phyloP scores from a whole-genome alignment of 2,888 invertebrate genomes.

The Drosophila seclusa region DNA sequence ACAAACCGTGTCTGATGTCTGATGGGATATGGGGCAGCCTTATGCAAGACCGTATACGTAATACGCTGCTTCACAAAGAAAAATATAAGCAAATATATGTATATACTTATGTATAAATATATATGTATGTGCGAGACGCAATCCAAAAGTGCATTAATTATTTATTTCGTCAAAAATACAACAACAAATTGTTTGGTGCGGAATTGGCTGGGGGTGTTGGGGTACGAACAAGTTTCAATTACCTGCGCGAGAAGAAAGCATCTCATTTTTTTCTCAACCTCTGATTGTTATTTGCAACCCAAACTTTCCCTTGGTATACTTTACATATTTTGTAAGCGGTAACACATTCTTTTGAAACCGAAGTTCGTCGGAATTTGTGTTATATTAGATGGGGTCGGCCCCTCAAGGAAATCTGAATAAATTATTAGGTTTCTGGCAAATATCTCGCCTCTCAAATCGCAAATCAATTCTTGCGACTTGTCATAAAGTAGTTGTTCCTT shows the following conservation, averaged over 20 bases:
- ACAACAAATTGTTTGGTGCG: not conserved
- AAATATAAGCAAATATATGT: constrained; percentile 24
- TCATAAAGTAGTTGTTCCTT: not conserved
- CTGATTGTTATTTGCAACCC: constrained; percentile 13
- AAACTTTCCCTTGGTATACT: constrained; percentile 24
- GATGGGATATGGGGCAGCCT: not conserved
- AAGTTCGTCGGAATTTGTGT: not conserved
- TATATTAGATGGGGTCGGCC: not conserved
- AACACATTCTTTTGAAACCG: constrained; percentile 28
- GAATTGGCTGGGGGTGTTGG: not conserved
- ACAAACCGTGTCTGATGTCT: not conserved
- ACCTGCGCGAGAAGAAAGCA: constrained; percentile 17
- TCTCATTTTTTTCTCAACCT: not conserved
- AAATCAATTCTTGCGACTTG: constrained; percentile 16
- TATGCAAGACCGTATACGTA: too few species aligned
- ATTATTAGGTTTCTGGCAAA: constrained; percentile 49
- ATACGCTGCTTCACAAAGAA: constrained; percentile 67
- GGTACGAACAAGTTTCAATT: constrained; percentile 37
- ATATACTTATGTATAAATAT: not conserved
- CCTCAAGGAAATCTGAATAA: constrained; percentile 57
- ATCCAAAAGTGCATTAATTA: constrained; percentile 54
- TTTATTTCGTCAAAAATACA: constrained; percentile 73
- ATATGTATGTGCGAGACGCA: constrained; percentile 21
- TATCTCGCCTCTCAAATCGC: constrained; percentile 47
- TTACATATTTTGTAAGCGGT: constrained; percentile 23